Evolutionary conservation across 2,113 vertebrate species (phyloP).

Genomic region (Vidua macroura): DNA sequence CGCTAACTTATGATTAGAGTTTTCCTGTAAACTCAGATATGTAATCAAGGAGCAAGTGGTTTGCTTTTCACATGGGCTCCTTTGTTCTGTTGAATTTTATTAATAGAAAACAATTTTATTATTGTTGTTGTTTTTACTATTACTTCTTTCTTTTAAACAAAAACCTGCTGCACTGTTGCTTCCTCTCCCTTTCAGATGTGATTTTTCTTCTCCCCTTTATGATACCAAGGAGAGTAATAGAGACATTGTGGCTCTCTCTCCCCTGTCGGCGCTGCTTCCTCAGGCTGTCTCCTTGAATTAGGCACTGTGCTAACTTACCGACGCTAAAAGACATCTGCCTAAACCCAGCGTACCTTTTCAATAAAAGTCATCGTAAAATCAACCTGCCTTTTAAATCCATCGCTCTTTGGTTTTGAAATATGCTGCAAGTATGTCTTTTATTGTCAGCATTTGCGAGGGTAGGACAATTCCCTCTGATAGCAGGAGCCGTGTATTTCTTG

Average conservation of each 20-base stretch:
- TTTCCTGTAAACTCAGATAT: not conserved
- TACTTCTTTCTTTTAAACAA: conserved; percentile 4
- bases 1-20: not conserved
- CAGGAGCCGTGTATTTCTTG: conserved; percentile 41
- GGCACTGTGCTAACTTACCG: conserved; percentile 82
- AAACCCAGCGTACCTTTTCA: conserved; percentile 79
- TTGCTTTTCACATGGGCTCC: conserved; percentile 23
- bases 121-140: not conserved
- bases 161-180: conserved; percentile 55
- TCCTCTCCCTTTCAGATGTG: conserved; percentile 54
- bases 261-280: conserved; percentile 80
- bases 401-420: conserved; percentile 78
- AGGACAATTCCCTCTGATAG: conserved; percentile 62
- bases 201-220: conserved; percentile 77
- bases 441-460: conserved; percentile 59
- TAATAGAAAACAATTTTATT: not conserved
- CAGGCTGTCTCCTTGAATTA: conserved; percentile 86
- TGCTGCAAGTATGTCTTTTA: conserved; percentile 74
- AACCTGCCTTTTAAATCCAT: conserved; percentile 84
- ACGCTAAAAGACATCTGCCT: conserved; percentile 80
- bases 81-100: conserved; percentile 65
- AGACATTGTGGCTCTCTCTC: conserved; percentile 78
- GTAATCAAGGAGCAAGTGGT: not conserved
- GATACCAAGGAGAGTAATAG: conserved; percentile 84
- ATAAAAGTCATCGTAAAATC: conserved; percentile 83